A percentile compares a stretch with the other conserved stretches of the same genome.
Evolutionary conservation across 2,797 vertebrate species (phyloP).

Genomic region (Halcyon chelicuti): DNA sequence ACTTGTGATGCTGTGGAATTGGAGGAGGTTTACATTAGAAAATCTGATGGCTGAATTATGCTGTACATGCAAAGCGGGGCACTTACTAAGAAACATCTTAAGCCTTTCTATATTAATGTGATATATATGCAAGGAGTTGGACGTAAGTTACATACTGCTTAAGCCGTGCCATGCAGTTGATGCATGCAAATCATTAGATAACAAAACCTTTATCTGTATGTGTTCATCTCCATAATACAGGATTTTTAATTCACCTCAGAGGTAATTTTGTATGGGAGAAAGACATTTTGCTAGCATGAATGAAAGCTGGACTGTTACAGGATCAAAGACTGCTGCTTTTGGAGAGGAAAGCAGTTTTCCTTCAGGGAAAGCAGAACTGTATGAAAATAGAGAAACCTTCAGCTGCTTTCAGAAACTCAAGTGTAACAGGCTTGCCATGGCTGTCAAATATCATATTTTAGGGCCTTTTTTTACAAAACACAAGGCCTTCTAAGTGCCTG

Average conservation of each 20-base stretch:
- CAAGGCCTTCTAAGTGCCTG: background rate
- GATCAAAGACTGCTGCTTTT: background rate
- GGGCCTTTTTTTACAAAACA: background rate
- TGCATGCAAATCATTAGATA: background rate
- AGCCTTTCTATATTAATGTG: background rate
- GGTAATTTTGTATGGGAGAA: background rate
- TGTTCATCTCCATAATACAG: background rate
- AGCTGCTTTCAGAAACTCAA: constrained; percentile 51
- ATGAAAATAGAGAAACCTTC: constrained; percentile 37
- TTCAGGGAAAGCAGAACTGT: constrained; percentile 34
- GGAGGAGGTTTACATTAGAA: background rate
- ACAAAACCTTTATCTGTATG: background rate
- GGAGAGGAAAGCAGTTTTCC: background rate
- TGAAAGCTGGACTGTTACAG: background rate
- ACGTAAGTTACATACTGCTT: background rate
- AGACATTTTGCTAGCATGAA: background rate
- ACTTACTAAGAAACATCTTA: background rate
- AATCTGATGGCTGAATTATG: background rate
- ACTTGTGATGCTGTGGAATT: background rate
- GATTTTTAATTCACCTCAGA: background rate
- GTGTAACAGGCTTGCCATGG: background rate
- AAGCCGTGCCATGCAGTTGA: background rate
- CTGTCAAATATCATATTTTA: background rate
- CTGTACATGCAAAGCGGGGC: background rate
- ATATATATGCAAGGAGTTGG: background rate